Evolutionary conservation across 92 coral and sea anemone species (phyloP).

Genomic region (Montipora capitata): DNA sequence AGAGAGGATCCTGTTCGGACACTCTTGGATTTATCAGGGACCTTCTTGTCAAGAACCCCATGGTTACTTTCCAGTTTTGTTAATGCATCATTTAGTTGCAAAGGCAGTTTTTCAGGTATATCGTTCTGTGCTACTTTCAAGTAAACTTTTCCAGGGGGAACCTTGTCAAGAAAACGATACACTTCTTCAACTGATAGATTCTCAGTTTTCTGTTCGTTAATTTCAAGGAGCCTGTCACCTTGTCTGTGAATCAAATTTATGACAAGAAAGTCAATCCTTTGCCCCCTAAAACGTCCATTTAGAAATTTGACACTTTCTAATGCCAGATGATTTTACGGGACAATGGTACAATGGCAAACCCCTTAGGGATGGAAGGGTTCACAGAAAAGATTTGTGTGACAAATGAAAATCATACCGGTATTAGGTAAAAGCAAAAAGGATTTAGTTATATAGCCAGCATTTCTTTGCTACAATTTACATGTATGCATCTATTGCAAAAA

Average conservation of each 20-base stretch:
- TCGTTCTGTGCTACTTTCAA: constrained; percentile 65
- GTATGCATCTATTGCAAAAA: no score
- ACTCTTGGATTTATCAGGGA: constrained; percentile 47
- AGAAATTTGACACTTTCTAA: no score
- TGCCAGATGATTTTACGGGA: no score
- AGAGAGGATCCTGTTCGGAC: constrained; percentile 51
- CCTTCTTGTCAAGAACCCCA: constrained; percentile 69
- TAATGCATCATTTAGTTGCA: constrained; percentile 55
- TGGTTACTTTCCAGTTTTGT: constrained; percentile 70
- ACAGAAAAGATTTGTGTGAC: no score
- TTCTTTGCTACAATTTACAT: no score
- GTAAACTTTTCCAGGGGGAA: constrained; percentile 89
- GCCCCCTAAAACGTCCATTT: no score
- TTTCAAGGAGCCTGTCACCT: constrained; percentile 92
- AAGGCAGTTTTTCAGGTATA: constrained; percentile 65
- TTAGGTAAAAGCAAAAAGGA: no score
- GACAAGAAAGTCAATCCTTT: no score
- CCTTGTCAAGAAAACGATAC: constrained; percentile 84
- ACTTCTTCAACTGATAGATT: constrained; percentile 84
- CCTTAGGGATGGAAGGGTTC: no score
- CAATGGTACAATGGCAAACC: no score
- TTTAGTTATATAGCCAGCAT: no score
- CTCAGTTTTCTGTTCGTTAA: constrained; percentile 84
- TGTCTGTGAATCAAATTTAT: constrained; percentile 46
- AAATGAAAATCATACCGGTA: no score